Conservation (phyloP, 1,140 invertebrate species). For the Sycobia sp. region DNA sequence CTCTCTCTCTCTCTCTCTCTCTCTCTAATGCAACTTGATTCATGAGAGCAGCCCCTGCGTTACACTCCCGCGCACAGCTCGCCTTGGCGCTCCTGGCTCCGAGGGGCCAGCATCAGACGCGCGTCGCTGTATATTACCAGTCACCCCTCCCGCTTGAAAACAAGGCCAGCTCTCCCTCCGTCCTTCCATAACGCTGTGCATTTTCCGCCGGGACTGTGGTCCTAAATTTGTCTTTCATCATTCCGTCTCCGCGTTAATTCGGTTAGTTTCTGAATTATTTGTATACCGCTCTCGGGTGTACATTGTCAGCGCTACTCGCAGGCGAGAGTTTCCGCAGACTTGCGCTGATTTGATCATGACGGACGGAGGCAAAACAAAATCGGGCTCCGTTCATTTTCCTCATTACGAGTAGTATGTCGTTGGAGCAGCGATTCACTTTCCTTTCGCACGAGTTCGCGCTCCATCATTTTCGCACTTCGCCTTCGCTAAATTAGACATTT, state of each 20-base stretch:
- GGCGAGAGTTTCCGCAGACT: background rate
- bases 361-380: slow-evolving; percentile 1
- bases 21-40: slow-evolving; percentile 61
- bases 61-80: no score
- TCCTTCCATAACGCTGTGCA: slow-evolving; percentile 39
- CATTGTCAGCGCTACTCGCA: slow-evolving; percentile 19
- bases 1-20: slow-evolving; percentile 45
- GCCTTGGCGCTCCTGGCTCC: no score
- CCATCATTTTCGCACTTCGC: no score
- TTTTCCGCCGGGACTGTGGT: background rate
- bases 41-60: slow-evolving; percentile 57
- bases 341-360: slow-evolving; percentile 26
- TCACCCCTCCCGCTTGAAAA: slow-evolving; percentile 36
- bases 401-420: no score
- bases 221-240: slow-evolving; percentile 61
- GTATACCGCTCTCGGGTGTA: no score
- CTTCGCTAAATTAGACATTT: background rate
- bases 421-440: no score
- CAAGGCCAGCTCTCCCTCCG: no score
- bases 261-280: slow-evolving; percentile 59
- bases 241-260: slow-evolving; percentile 56
- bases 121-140: no score
- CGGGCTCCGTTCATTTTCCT: background rate
- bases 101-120: no score
- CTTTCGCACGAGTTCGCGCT: no score